Evolutionary conservation across 2,888 invertebrate genomes (phyloP).

Genomic region (Cremastinae sp.): DNA sequence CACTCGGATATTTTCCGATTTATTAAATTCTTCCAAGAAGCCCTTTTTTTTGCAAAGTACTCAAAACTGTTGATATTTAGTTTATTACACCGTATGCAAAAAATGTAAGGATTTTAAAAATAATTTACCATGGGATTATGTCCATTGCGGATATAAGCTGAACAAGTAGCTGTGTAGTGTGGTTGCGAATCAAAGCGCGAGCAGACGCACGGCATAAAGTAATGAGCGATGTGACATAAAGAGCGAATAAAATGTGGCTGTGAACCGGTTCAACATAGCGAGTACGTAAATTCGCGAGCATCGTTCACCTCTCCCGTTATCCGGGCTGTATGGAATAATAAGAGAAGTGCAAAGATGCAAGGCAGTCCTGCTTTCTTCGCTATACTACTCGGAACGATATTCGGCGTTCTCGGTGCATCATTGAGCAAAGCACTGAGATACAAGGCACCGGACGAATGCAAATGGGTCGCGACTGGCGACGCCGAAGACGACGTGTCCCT

Average conservation of each 20-base stretch:
- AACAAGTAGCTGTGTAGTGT: conserved; percentile 48
- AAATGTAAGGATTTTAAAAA: conserved; percentile 8
- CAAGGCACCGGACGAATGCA: conserved; percentile 91
- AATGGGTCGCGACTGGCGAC: conserved; percentile 88
- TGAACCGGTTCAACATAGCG: conserved; percentile 57
- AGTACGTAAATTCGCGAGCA: conserved; percentile 34
- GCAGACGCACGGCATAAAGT: conserved; percentile 42
- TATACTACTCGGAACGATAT: conserved; percentile 83
- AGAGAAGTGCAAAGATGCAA: conserved; percentile 73
- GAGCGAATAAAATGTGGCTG: conserved; percentile 61
- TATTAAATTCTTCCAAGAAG: neutral
- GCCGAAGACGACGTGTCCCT: conserved; percentile 86
- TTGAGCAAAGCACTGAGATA: conserved; percentile 85
- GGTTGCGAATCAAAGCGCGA: conserved; percentile 32
- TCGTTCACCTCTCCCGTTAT: conserved; percentile 29
- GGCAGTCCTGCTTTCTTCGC: conserved; percentile 83
- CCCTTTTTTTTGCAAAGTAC: neutral
- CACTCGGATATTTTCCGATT: conserved; percentile 17
- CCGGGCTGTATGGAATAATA: conserved; percentile 58
- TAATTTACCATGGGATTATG: conserved; percentile 58
- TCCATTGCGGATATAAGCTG: conserved; percentile 52
- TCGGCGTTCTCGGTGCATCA: conserved; percentile 84
- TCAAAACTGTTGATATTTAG: neutral
- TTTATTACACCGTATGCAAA: neutral
- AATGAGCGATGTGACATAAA: conserved; percentile 65